Percentiles rank a stretch among this genome's conserved stretches.
Conservation (phyloP, 1,140 invertebrate genomes). For the Phthorimaea operculella region DNA sequence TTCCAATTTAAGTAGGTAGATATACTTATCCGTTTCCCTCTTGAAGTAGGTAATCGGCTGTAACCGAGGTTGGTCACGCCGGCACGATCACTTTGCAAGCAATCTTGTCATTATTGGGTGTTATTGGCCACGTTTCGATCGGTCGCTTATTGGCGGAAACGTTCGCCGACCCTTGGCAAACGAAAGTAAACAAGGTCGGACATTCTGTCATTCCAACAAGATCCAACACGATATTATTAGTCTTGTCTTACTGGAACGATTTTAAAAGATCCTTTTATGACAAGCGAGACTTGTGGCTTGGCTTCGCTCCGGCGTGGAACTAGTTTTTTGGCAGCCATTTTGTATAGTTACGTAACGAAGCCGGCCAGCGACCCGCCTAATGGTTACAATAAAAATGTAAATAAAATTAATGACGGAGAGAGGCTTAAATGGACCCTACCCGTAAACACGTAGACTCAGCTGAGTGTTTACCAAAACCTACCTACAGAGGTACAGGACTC, state of each 20-base stretch:
- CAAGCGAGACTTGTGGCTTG: conserved; percentile 12
- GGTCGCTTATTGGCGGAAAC: neutral
- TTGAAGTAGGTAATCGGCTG: too few relatives aligned
- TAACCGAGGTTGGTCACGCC: too few relatives aligned
- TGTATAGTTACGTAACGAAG: conserved; percentile 50
- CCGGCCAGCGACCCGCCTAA: conserved; percentile 53
- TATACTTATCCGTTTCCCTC: too few relatives aligned
- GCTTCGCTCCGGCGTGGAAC: conserved; percentile 39
- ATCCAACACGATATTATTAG: neutral
- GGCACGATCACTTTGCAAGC: too few relatives aligned
- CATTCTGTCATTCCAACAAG: neutral
- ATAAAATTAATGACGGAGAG: conserved; percentile 42
- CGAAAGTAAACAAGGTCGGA: conserved; percentile 15
- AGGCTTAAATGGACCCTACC: conserved; percentile 19
- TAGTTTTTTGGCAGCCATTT: conserved; percentile 62
- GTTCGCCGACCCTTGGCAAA: conserved; percentile 12
- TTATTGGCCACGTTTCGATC: too few relatives aligned
- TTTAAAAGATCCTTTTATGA: conserved; percentile 8
- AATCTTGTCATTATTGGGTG: too few relatives aligned
- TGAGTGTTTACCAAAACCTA: neutral
- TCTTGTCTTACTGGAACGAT: neutral
- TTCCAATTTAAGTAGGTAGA: too few relatives aligned
- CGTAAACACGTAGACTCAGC: conserved; percentile 7
- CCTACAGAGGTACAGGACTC: neutral
- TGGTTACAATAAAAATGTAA: conserved; percentile 45